A percentile compares a stretch with the other conserved stretches of the same genome.
Evolutionary conservation across 2,888 invertebrate species (phyloP).

Genomic region (Thecocarcelia acutangulata): DNA sequence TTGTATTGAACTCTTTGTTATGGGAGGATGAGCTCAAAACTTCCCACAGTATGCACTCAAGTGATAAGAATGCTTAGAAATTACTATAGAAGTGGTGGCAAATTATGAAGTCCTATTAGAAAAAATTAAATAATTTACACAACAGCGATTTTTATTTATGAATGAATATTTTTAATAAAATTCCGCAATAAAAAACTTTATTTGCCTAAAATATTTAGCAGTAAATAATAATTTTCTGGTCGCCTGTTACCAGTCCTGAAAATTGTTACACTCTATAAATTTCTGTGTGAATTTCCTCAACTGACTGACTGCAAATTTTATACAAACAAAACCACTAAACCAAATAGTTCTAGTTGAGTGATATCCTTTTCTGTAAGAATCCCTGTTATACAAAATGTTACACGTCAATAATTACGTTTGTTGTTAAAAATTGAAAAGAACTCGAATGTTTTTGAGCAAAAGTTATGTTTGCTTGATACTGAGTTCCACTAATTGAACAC

Average conservation of each 20-base stretch:
- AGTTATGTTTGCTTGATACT: slow-evolving; percentile 44
- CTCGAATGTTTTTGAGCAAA: not conserved
- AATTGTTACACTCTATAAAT: slow-evolving; percentile 30
- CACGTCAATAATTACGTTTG: slow-evolving; percentile 27
- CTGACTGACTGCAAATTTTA: too few species aligned
- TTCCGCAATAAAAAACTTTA: not conserved
- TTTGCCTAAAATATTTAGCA: not conserved
- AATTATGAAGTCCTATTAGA: slow-evolving; percentile 28
- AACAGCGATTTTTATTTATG: slow-evolving; percentile 25
- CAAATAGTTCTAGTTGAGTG: slow-evolving; percentile 38
- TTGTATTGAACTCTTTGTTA: slow-evolving; percentile 34
- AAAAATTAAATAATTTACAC: slow-evolving; percentile 36
- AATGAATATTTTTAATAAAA: not conserved
- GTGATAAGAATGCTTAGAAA: slow-evolving; percentile 20
- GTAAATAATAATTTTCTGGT: not conserved
- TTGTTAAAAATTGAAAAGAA: not conserved
- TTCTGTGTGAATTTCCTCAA: not conserved
- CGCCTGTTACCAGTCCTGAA: slow-evolving; percentile 2
- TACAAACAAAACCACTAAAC: not conserved
- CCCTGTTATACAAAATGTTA: slow-evolving; percentile 4
- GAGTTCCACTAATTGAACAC: slow-evolving; percentile 41
- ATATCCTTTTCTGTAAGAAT: slow-evolving; percentile 21
- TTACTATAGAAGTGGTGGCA: not conserved
- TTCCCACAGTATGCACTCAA: slow-evolving; percentile 65
- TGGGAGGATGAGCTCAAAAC: slow-evolving; percentile 56